Evolutionary conservation across 1,140 invertebrate genomes (phyloP).

Genomic region (Limonius californicus): DNA sequence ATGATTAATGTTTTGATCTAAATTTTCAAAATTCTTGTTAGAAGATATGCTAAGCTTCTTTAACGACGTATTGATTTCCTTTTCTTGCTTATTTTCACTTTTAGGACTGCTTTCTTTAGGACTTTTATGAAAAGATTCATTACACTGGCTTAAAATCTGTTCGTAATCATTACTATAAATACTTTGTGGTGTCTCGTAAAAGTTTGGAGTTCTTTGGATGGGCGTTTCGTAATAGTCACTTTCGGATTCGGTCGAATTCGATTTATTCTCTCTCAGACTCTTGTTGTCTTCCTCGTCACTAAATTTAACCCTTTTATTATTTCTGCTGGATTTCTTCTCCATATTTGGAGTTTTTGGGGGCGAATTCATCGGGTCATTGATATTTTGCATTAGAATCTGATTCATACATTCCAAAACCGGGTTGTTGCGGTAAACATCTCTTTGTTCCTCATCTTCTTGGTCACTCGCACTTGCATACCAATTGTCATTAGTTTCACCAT

Average conservation of each 20-base stretch:
- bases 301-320: constrained; percentile 43
- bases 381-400: constrained; percentile 65
- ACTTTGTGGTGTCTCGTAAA: constrained; percentile 57
- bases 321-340: constrained; percentile 39
- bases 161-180: constrained; percentile 62
- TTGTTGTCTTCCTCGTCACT: constrained; percentile 41
- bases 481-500: constrained; percentile 57
- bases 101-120: constrained; percentile 8
- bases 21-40: constrained; percentile 51
- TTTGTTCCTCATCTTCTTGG: constrained; percentile 61
- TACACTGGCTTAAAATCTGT: constrained; percentile 55
- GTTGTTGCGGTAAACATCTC: constrained; percentile 66
- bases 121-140: constrained; percentile 36
- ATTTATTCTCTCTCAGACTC: constrained; percentile 6
- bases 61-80: constrained; percentile 29
- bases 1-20: constrained; percentile 40
- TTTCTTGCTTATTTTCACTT: constrained; percentile 21
- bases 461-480: constrained; percentile 68
- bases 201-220: constrained; percentile 44
- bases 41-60: constrained; percentile 53
- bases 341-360: constrained; percentile 45
- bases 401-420: constrained; percentile 74
- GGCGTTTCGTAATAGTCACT: constrained; percentile 46
- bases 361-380: constrained; percentile 42
- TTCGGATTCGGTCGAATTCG: constrained; percentile 25